Base-by-base conservation (phyloP, 2,888 invertebrate genomes). In the Boloria selene region DNA sequence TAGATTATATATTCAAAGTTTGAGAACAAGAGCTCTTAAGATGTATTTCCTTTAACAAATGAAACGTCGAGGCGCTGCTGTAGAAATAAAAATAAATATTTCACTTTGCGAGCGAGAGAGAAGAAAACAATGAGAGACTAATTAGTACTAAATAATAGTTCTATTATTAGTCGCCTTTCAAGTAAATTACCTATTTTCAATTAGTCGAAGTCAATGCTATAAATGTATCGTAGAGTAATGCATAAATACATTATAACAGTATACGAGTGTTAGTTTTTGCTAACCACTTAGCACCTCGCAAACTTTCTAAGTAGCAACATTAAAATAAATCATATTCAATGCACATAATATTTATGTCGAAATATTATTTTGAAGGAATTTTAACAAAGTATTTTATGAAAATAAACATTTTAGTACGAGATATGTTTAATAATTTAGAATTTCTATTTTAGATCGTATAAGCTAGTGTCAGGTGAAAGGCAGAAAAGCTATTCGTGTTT, bases 151-250 rank as follows among this genome's bases (percentile, higher is more conserved):
- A 47, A 53, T 62, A 66, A 66, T 52, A 58, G 38, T 62, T 58
- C 38, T 13, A 61, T 45, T 58, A 59, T 64, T 59, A 64, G 47
- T 56, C 45, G 51, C 38, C 42, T 45, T 56, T 61, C 59, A 49
- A 42, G 58, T n/a, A 61, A 64, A 54, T 65, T 54, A 60, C 47
- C 51, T 66, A 17, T 66, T 71, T 72, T 61, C 69, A 69, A 72
- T 70, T 70, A 69, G 58, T 66, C 45, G 51, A 54, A 67, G 70
- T 69, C 69, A 70, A 70, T 65, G 72, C 69, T 70, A 63, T 53
- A 44, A 55, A 44, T 55, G 55, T 55, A 42, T 7, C 4, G 44
- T 55, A n/a, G 54, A 10, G 4, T 18, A 22, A n/a, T 7, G 56
- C 18, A 14, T 6, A 44, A 7, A 38, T 31, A 31, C 7, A 31